Conservation (phyloP, 2,113 vertebrate genomes). For the Cercocebus atys region DNA sequence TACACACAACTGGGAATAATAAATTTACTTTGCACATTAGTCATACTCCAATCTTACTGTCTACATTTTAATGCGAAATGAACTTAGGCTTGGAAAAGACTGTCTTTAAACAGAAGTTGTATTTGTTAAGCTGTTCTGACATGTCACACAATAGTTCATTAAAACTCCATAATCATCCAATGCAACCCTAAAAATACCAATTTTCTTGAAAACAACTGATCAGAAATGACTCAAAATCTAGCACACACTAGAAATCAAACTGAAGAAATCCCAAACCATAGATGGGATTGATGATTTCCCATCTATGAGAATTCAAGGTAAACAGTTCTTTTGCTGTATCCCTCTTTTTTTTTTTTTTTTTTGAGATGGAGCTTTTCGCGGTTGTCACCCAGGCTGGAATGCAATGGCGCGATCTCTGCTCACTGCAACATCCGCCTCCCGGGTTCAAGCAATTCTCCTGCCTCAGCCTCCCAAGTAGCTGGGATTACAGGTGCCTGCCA, state of each 20-base stretch:
- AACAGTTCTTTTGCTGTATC: background rate
- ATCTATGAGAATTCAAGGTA: background rate
- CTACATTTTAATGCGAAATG: slow-evolving; percentile 40
- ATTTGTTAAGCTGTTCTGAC: slow-evolving; percentile 13
- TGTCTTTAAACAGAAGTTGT: slow-evolving; percentile 31
- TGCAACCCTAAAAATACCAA: background rate
- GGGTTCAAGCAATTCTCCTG: too few species aligned
- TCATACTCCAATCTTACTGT: background rate
- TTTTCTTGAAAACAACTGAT: slow-evolving; percentile 41
- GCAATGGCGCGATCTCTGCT: too few species aligned
- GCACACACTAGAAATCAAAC: background rate
- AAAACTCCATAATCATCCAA: background rate
- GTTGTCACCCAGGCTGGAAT: too few species aligned
- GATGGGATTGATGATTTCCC: too few species aligned
- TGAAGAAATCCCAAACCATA: background rate
- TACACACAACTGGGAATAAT: background rate
- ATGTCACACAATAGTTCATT: background rate
- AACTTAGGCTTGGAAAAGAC: background rate
- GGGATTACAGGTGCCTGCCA: too few species aligned
- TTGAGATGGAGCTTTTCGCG: too few species aligned
- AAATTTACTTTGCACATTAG: background rate
- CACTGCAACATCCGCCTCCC: too few species aligned
- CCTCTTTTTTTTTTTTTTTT: too few species aligned
- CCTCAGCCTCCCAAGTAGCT: too few species aligned
- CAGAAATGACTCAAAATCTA: slow-evolving; percentile 11